These are phyloP conservation scores for Anisognathus igniventris DNA, from an alignment of 2,797 vertebrate species.

Conservation along the genomic window DNA sequence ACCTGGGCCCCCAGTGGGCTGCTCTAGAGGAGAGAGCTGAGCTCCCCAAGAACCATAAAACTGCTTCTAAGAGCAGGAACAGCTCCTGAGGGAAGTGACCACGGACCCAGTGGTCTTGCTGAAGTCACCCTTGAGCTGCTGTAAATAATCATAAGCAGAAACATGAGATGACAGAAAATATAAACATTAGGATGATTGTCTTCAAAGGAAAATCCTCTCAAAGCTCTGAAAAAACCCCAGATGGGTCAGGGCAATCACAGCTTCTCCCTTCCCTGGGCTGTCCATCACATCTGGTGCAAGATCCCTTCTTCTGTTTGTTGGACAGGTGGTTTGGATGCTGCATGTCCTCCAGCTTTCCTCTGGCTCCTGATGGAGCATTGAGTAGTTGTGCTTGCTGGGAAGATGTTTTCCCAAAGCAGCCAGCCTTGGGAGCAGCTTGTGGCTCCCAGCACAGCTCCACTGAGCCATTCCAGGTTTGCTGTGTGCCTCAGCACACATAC, in stretches of 20 bases:
- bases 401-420: not conserved
- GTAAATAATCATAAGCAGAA: not conserved
- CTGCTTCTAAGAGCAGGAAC: not conserved
- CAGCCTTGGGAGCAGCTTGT: not conserved
- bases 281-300: not conserved
- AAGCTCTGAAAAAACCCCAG: not conserved
- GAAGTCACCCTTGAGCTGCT: not conserved
- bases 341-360: not conserved
- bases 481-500: rapidly evolving
- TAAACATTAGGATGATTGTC: rapidly evolving
- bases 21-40: not conserved
- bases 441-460: not conserved
- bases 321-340: not conserved
- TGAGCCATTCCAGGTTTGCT: not conserved
- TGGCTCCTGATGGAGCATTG: rapidly evolving
- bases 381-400: not conserved
- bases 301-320: not conserved
- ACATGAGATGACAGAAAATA: not conserved
- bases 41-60: not conserved
- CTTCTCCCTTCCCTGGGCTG: not conserved
- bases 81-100: not conserved
- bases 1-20: not conserved
- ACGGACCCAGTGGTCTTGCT: rapidly evolving
- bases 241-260: not conserved
- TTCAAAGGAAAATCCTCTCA: not conserved